A percentile compares a stretch with the other conserved stretches of the same genome.
These are phyloP conservation scores for Graptemys geographica DNA, from an alignment of 2,797 vertebrate species.

Conservation along the genomic window DNA sequence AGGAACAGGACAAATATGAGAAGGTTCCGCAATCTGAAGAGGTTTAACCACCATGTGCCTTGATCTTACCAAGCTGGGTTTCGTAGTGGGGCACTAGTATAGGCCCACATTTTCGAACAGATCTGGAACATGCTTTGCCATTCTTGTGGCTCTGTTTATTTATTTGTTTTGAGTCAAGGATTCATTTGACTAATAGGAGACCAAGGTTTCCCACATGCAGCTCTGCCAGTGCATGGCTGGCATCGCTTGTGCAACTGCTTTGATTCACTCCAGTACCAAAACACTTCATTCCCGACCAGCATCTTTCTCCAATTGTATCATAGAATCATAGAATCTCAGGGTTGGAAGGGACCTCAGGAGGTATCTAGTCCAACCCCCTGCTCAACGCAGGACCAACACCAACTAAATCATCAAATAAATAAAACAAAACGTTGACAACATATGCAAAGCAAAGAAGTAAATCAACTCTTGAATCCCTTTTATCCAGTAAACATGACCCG, in stretches of 20 bases:
- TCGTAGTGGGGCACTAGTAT: background rate
- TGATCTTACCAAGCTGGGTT: background rate
- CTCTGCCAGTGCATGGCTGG: constrained; percentile 55
- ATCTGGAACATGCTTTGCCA: constrained; percentile 33
- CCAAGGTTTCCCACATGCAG: constrained; percentile 59
- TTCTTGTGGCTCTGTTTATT: constrained; percentile 55
- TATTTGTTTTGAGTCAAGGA: constrained; percentile 57
- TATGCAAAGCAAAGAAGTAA: constrained; percentile 49
- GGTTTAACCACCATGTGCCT: background rate
- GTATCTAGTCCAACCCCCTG: too few relatives aligned
- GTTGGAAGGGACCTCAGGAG: too few relatives aligned
- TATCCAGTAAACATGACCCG: background rate
- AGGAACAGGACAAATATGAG: background rate
- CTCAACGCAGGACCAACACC: too few relatives aligned
- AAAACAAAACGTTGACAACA: constrained; percentile 65
- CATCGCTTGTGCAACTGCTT: constrained; percentile 52
- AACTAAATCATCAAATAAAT: background rate
- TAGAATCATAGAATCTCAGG: too few relatives aligned
- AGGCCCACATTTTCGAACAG: constrained; percentile 21
- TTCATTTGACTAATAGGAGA: constrained; percentile 39
- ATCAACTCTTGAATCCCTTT: constrained; percentile 59
- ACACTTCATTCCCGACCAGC: constrained; percentile 46
- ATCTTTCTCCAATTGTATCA: constrained; percentile 62
- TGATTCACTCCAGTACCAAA: constrained; percentile 46
- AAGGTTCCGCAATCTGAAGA: background rate